Conservation (phyloP, 1,140 invertebrate species). For the Drosophila sp. region DNA sequence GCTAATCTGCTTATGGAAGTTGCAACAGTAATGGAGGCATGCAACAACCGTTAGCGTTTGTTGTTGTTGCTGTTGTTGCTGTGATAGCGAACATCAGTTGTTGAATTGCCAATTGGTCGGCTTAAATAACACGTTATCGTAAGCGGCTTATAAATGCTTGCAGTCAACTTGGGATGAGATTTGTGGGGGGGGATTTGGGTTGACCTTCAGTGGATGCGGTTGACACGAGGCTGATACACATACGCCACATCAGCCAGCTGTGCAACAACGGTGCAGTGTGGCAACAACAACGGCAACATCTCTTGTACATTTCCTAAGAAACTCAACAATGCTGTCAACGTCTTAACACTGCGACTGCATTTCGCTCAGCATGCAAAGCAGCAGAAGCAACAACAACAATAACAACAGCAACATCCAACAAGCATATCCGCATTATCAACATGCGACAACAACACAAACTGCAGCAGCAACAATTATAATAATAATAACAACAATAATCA, state of each 20-base stretch:
- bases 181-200: neutral
- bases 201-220: conserved; percentile 38
- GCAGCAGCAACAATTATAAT: conserved; percentile 27
- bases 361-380: conserved; percentile 42
- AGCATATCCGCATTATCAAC: conserved; percentile 49
- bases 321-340: conserved; percentile 41
- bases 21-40: too few species aligned
- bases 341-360: conserved; percentile 19
- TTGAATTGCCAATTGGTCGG: too few species aligned
- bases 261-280: conserved; percentile 19
- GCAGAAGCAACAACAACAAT: neutral
- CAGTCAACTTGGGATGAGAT: neutral
- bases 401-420: conserved; percentile 1
- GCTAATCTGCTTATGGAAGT: too few species aligned
- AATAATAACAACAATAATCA: conserved; percentile 36
- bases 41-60: too few species aligned
- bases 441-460: conserved; percentile 22
- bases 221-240: conserved; percentile 13
- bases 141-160: conserved; percentile 20
- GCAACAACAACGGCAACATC: conserved; percentile 4
- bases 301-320: conserved; percentile 43
- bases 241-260: conserved; percentile 36
- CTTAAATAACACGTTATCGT: too few species aligned
- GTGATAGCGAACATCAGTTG: too few species aligned
- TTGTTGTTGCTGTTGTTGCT: too few species aligned